Evolutionary conservation across 2,888 invertebrate genomes (phyloP).

Genomic region (Dione vanillae): DNA sequence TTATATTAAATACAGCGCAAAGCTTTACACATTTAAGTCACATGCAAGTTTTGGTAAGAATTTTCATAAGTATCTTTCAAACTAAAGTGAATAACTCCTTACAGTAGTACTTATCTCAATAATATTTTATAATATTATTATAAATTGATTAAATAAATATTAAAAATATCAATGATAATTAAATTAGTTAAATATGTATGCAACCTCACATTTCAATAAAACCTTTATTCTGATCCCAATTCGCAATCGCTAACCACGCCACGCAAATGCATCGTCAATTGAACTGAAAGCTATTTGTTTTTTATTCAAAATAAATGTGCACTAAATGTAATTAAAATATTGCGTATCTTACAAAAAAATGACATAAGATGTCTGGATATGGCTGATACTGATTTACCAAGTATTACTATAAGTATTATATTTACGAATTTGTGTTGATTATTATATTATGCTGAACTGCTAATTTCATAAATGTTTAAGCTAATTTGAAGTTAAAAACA

Average conservation of each 20-base stretch:
- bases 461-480: too few relatives aligned
- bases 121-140: too few relatives aligned
- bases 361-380: neutral
- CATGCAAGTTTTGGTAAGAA: neutral
- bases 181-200: neutral
- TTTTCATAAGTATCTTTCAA: neutral
- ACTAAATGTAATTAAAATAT: neutral
- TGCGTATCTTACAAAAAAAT: neutral
- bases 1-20: too few relatives aligned
- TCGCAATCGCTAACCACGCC: neutral
- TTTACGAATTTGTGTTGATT: too few relatives aligned
- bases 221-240: neutral
- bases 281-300: constrained; percentile 8
- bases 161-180: neutral
- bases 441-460: too few relatives aligned
- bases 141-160: neutral
- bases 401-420: too few relatives aligned
- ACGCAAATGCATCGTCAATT: neutral
- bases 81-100: neutral
- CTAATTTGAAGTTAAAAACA: too few relatives aligned
- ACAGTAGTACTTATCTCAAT: too few relatives aligned
- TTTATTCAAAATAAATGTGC: constrained; percentile 5
- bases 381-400: too few relatives aligned
- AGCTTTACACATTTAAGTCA: neutral
- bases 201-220: neutral